Conservation (phyloP, 1,140 invertebrate species). For the Oryzaephilus surinamensis region DNA sequence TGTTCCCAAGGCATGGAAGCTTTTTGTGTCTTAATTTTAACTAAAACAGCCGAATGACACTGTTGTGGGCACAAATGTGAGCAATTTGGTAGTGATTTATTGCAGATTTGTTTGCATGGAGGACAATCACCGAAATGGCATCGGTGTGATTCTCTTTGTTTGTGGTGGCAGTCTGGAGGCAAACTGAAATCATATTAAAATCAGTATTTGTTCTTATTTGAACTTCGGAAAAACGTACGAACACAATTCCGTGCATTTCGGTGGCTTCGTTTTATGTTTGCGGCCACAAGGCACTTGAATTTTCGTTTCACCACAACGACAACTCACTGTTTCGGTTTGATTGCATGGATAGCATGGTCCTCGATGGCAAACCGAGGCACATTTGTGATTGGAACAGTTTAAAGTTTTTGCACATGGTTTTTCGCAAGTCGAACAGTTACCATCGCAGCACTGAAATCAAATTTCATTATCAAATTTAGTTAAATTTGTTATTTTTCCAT, state of each 20-base stretch:
- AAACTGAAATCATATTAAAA: conserved; percentile 38
- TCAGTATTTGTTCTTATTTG: neutral
- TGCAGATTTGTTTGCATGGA: conserved; percentile 65
- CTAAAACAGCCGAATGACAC: conserved; percentile 73
- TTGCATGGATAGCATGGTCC: conserved; percentile 88
- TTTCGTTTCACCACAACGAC: conserved; percentile 69
- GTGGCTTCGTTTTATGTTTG: conserved; percentile 63
- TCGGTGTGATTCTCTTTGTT: conserved; percentile 55
- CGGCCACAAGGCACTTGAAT: conserved; percentile 78
- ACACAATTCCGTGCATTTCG: conserved; percentile 65
- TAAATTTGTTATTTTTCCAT: conserved; percentile 10
- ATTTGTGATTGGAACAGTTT: conserved; percentile 83
- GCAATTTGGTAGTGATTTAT: conserved; percentile 50
- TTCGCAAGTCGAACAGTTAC: conserved; percentile 76
- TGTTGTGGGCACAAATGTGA: conserved; percentile 59
- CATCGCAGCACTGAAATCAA: conserved; percentile 64
- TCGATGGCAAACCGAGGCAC: conserved; percentile 70
- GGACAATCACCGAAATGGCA: conserved; percentile 87
- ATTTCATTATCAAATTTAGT: conserved; percentile 3
- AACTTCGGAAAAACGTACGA: conserved; percentile 36
- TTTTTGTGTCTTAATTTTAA: conserved; percentile 51
- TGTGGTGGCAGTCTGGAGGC: conserved; percentile 69
- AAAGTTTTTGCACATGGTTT: conserved; percentile 74
- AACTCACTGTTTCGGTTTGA: conserved; percentile 63
- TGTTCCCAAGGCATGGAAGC: conserved; percentile 67